Conservation (phyloP, 2,797 vertebrate species). For the Xenentodon cancila region DNA sequence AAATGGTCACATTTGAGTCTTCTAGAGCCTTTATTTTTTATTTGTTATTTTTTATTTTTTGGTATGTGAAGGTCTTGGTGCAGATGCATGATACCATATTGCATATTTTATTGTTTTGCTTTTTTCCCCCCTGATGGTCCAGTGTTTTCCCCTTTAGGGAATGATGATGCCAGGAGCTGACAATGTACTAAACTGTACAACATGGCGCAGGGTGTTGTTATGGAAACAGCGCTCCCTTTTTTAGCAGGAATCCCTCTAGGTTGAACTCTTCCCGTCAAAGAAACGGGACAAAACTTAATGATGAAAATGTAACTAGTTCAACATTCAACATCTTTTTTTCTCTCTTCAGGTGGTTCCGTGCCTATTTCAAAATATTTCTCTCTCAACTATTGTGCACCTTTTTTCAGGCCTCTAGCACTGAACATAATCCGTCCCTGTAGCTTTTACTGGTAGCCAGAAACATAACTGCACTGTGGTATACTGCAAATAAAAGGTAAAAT, state of each 20-base stretch:
- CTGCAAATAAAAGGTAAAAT: constrained; percentile 8
- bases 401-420: constrained; percentile 1
- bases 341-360: constrained; percentile 9
- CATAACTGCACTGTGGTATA: constrained; percentile 4
- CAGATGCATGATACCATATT: too few species aligned
- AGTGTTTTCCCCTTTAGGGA: neutral
- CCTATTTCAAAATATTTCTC: constrained; percentile 11
- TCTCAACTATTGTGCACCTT: constrained; percentile 15
- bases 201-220: constrained; percentile 42
- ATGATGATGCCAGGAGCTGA: constrained; percentile 3
- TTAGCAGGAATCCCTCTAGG: constrained; percentile 23
- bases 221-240: constrained; percentile 56
- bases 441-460: neutral
- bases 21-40: too few species aligned
- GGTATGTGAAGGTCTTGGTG: too few species aligned
- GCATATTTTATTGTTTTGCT: neutral
- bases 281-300: constrained; percentile 2
- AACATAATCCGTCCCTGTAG: constrained; percentile 28
- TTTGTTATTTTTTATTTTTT: too few species aligned
- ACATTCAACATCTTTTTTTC: constrained; percentile 3
- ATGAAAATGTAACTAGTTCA: constrained; percentile 13
- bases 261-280: constrained; percentile 13
- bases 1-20: too few species aligned
- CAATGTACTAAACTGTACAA: constrained; percentile 24
- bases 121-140: neutral